Evolutionary conservation across 2,113 vertebrate genomes (phyloP).

Genomic region (Amblyopsis rosae): DNA sequence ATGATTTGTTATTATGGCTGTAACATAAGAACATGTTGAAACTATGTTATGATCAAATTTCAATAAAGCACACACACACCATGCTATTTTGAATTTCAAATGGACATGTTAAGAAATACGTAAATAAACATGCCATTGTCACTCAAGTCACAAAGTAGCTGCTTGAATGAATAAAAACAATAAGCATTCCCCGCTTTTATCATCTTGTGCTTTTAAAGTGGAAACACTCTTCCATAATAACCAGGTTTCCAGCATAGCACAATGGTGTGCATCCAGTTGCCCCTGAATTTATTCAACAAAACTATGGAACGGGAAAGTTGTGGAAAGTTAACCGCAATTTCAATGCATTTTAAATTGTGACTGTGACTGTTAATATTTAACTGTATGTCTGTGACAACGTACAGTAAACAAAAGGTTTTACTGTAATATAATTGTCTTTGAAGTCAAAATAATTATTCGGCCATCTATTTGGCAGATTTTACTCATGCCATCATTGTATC

Average conservation of each 20-base stretch:
- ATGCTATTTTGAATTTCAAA: slow-evolving; percentile 25
- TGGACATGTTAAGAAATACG: slow-evolving; percentile 43
- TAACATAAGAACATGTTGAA: slow-evolving; percentile 17
- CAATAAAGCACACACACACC: slow-evolving; percentile 18
- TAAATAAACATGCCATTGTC: slow-evolving; percentile 27
- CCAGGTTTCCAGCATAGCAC: slow-evolving; percentile 38
- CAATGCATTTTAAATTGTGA: not conserved
- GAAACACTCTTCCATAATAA: slow-evolving; percentile 52
- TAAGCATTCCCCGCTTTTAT: slow-evolving; percentile 9
- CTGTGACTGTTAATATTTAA: not conserved
- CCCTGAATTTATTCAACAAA: not conserved
- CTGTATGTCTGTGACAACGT: too few species aligned
- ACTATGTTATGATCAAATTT: slow-evolving; percentile 30
- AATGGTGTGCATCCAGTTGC: not conserved
- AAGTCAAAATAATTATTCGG: too few species aligned
- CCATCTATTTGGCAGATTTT: not conserved
- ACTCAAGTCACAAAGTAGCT: not conserved
- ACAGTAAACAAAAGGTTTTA: too few species aligned
- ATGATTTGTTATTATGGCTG: slow-evolving; percentile 16
- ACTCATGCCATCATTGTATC: not conserved
- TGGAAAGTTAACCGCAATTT: not conserved
- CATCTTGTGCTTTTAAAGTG: slow-evolving; percentile 12
- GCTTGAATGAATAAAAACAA: slow-evolving; percentile 16
- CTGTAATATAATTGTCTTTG: too few species aligned
- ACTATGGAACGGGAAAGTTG: not conserved